Percentiles rank a stretch among this genome's conserved stretches.
phyloP scores from a whole-genome alignment of 2,888 invertebrate species.

The Belgica antarctica region DNA sequence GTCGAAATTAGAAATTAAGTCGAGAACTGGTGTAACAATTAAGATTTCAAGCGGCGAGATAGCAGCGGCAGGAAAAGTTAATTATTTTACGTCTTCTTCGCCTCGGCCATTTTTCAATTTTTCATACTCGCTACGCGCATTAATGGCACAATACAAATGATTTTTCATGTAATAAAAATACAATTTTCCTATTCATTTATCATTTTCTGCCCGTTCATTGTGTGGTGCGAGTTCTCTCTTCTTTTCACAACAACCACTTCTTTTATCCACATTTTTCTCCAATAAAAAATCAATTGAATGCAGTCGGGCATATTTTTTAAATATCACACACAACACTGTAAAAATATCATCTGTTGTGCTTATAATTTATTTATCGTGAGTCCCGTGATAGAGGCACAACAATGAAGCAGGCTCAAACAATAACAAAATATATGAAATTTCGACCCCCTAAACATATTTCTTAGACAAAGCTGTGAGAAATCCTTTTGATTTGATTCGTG shows the following conservation, averaged over 20 bases:
- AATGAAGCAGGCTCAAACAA: slow-evolving; percentile 22
- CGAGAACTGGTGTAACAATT: neutral
- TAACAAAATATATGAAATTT: slow-evolving; percentile 18
- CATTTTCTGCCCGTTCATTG: slow-evolving; percentile 40
- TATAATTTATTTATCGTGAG: slow-evolving; percentile 39
- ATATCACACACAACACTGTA: neutral
- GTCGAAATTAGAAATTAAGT: neutral
- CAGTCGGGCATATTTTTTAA: neutral
- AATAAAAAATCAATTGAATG: slow-evolving; percentile 29
- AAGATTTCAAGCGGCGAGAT: slow-evolving; percentile 20
- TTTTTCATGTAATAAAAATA: slow-evolving; percentile 42
- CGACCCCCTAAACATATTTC: slow-evolving; percentile 8
- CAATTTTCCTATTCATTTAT: slow-evolving; percentile 44
- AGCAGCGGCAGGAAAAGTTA: no score
- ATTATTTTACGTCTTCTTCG: slow-evolving; percentile 39
- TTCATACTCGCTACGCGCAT: slow-evolving; percentile 36
- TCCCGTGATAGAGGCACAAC: slow-evolving; percentile 33
- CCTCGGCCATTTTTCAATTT: slow-evolving; percentile 30
- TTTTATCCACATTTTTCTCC: neutral
- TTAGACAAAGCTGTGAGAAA: neutral
- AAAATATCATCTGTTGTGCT: slow-evolving; percentile 36
- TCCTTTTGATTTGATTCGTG: neutral
- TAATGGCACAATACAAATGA: slow-evolving; percentile 35
- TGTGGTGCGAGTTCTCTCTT: neutral
- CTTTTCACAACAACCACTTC: neutral